Conservation (phyloP, 2,797 vertebrate species). For the Platalea minor region DNA sequence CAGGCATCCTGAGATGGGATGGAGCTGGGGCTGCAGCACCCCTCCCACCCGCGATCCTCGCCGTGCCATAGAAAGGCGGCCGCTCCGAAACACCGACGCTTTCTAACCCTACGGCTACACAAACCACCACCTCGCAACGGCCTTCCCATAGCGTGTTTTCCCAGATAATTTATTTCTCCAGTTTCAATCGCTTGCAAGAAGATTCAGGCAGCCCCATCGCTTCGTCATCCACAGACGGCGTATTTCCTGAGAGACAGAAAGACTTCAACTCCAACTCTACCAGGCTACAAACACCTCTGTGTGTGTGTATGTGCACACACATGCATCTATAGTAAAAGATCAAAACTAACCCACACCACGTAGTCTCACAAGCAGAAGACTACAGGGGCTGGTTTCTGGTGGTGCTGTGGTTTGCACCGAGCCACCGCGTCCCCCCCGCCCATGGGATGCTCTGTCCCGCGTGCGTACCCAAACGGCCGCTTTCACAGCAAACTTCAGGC, state of each 20-base stretch:
- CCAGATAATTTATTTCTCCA: not conserved
- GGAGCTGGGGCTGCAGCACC: not conserved
- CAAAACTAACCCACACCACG: not conserved
- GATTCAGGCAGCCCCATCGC: not conserved
- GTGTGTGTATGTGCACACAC: accelerated
- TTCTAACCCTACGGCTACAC: not conserved
- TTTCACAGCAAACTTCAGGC: not conserved
- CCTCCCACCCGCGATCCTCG: not conserved
- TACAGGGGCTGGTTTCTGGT: not conserved
- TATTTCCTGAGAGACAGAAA: not conserved
- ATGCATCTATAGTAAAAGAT: accelerated
- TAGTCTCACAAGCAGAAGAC: not conserved
- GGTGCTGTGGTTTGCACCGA: not conserved
- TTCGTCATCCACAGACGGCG: accelerated
- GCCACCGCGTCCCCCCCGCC: accelerated
- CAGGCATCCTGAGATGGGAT: not conserved
- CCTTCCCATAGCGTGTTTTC: too few relatives aligned
- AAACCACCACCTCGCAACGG: not conserved
- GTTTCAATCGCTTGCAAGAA: not conserved
- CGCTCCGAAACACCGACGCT: not conserved
- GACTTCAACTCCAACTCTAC: too few relatives aligned
- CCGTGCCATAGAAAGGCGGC: too few relatives aligned
- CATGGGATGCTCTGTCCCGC: not conserved
- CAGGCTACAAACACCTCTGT: not conserved
- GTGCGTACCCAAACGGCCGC: accelerated